Percentiles rank a stretch among this genome's conserved stretches.
phyloP scores from a whole-genome alignment of 2,888 invertebrate genomes.

The Cordilura impudica region DNA sequence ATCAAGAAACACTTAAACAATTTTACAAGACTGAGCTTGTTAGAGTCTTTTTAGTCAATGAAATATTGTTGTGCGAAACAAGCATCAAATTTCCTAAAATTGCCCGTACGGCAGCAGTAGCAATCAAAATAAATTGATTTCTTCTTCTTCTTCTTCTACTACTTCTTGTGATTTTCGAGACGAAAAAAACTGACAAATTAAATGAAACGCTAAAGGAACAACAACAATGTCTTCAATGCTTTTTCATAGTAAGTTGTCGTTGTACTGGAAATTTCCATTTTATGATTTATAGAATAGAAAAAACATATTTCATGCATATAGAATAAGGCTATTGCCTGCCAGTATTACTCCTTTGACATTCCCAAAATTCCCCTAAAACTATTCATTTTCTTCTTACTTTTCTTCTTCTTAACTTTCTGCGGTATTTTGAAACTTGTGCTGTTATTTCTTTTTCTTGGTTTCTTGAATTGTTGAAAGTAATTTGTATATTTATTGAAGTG shows the following conservation, averaged over 20 bases:
- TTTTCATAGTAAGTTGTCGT: neutral
- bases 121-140: conserved; percentile 45
- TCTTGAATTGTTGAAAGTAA: neutral
- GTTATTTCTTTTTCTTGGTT: neutral
- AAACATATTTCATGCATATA: no score
- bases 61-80: conserved; percentile 25
- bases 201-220: neutral
- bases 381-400: neutral
- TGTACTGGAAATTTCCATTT: neutral
- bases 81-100: conserved; percentile 41
- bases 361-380: neutral
- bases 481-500: neutral
- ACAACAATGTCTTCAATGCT: neutral
- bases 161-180: no score
- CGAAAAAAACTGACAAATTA: neutral
- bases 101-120: conserved; percentile 16
- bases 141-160: neutral
- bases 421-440: neutral
- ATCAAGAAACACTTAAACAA: conserved; percentile 6
- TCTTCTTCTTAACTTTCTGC: neutral
- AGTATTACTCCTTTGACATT: neutral
- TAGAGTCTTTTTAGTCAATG: conserved; percentile 1
- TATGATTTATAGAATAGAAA: neutral
- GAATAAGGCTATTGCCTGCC: no score
- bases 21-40: conserved; percentile 9